Evolutionary conservation across 2,888 invertebrate species (phyloP), one percentile per base, ranked within the genome.

Genomic region (Ichneumoninae sp.): DNA sequence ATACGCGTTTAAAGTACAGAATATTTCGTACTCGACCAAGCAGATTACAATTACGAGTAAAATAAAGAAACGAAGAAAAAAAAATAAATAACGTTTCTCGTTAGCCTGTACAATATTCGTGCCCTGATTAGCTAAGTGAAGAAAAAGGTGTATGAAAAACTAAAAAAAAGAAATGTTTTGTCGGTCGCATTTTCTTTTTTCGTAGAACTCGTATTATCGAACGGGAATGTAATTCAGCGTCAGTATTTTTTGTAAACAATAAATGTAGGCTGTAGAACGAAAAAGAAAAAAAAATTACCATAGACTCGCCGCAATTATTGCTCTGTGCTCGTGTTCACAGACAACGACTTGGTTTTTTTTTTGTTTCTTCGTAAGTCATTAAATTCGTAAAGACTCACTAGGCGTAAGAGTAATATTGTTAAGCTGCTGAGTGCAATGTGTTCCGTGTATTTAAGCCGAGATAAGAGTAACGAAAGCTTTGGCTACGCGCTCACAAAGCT

Each of bases 381-480:
- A 71, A 80, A 84, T 86, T 85, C 62, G 70, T 80, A 87, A 86
- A 69, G 76, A 85, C 83, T 84, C 82, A 85, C 70, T 87, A 88
- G 84, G 70, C 66, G 57, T 87, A 85, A 90, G 88, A 86, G 71
- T 89, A 88, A 76, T 72, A 81, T 81, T 89, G 79, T 86, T 87
- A 89, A 89, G 87, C 89, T 88, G 89, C 90, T 90, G 90, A 91
- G 89, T 91, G 91, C 91, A 91, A 91, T 91, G 91, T 90, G 90
- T 91, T 91, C 89, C 88, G 87, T 88, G 88, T 91, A 90, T 88
- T 87, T 88, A 88, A 89, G 87, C 83, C 85, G 81, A 88, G 87
- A 89, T 71, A 47, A 69, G 54, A 74, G 82, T 82, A 76, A 72
- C 77, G 87, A 89, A 87, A 89, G 90, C 90, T 91, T 91, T 87